Base-by-base conservation (phyloP, 2,797 vertebrate species). In the Fundulus diaphanus region DNA sequence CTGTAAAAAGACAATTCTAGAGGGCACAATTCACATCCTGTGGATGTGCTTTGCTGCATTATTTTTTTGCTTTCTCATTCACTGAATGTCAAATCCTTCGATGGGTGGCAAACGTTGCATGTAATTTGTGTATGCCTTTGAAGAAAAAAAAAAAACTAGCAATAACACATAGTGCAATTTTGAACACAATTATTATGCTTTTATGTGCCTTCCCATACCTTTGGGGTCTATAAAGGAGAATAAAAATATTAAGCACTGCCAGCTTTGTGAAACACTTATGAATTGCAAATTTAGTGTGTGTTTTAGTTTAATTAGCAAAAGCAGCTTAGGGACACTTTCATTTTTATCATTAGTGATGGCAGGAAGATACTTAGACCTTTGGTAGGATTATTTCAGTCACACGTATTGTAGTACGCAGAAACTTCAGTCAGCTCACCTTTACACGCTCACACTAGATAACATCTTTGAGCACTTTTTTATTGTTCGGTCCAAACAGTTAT, bases 101-200 rank as follows among this genome's bases (percentile, higher is more conserved):
- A 66, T 42, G 5, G 24, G 24, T 42, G 68, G 67, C 68, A 76
- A 67, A 82, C 73, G 54, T 77, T 67, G 52, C 72, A 77, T 29
- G 40, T 79, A 77, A 81, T 92, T 83, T 84, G 70, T 73, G 68
- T 78, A 46, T 80, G 81, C 77, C 85, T 89, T 69, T 81, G 80
- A 69, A 86, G 70, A 71, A 87, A 87, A 88, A 88, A 46, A 24
- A 5, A 70, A 44, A 49, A 3, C 59, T 31, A 57, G 56, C 16
- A 56, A 74, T 74, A 82, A 84, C 92, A 82, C 91, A 91, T 90
- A 88, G 90, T 89, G 74, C 83, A 82, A 86, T 89, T 89, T 90
- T 83, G 87, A 65, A 69, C 79, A 77, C 87, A 90, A 87, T 90
- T 78, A 84, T 86, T 87, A 84, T 89, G 78, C 84, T 85, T 76